Percentiles rank a stretch among this genome's conserved stretches.
These are phyloP conservation scores for Bombus turneri DNA, from an alignment of 1,140 invertebrate genomes.

Conservation along the genomic window DNA sequence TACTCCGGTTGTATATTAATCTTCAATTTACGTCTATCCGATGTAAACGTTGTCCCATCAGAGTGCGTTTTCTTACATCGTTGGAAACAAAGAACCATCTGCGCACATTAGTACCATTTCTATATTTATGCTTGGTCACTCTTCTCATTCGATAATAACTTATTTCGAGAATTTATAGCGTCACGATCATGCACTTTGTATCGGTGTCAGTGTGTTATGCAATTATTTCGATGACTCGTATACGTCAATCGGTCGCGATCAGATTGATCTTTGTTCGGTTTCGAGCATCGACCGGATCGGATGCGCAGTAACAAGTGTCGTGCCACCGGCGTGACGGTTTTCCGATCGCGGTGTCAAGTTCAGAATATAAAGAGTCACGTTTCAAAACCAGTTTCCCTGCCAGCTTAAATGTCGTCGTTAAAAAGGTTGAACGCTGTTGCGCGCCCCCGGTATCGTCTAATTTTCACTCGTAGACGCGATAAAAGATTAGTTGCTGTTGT, in stretches of 20 bases:
- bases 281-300: constrained; percentile 12
- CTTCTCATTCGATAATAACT: background rate
- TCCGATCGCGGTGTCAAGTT: constrained; percentile 51
- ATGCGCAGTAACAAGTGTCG: background rate
- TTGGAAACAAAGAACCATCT: background rate
- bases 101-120: background rate
- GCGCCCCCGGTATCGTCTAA: too few relatives aligned
- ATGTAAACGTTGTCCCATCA: too few relatives aligned
- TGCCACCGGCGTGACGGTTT: constrained; percentile 11
- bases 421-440: background rate
- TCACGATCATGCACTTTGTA: constrained; percentile 46
- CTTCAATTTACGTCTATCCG: background rate
- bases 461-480: background rate
- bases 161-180: constrained; percentile 21
- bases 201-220: constrained; percentile 49
- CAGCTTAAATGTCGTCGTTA: background rate
- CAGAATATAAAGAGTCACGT: constrained; percentile 32
- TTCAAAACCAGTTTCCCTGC: constrained; percentile 31
- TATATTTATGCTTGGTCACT: background rate
- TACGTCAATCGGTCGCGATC: constrained; percentile 1
- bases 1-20: too few relatives aligned
- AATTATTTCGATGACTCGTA: constrained; percentile 47
- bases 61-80: too few relatives aligned
- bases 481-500: too few relatives aligned
- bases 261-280: constrained; percentile 57